Percentiles rank a stretch among this genome's conserved stretches.
phyloP scores from a whole-genome alignment of 2,113 vertebrate species.

The Helogale parvula region DNA sequence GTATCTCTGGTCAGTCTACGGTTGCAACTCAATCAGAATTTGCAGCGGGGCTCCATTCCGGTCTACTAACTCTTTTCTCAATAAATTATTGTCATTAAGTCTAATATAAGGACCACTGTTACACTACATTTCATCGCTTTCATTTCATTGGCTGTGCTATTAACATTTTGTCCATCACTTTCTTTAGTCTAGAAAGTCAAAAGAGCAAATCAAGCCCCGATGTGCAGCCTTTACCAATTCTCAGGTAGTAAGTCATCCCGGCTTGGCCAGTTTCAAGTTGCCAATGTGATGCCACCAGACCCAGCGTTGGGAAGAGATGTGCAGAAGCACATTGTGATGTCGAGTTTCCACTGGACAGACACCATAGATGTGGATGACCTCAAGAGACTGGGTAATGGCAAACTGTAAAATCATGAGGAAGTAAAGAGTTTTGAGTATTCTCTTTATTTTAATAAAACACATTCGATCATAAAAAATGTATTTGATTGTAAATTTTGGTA shows the following conservation, averaged over 20 bases:
- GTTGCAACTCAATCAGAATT: background rate
- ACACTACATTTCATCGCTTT: background rate
- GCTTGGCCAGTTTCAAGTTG: background rate
- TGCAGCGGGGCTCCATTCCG: background rate
- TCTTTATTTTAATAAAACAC: background rate
- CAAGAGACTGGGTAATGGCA: background rate
- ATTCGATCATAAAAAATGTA: background rate
- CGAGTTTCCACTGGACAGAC: background rate
- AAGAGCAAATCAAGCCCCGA: background rate
- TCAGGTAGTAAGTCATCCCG: background rate
- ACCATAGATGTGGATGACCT: background rate
- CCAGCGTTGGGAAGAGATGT: background rate
- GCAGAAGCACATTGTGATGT: background rate
- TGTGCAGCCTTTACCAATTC: background rate
- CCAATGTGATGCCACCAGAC: too few relatives aligned
- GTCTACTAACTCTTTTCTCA: background rate
- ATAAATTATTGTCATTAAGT: background rate
- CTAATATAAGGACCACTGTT: background rate
- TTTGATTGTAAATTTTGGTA: background rate
- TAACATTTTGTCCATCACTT: background rate
- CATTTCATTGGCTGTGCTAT: background rate
- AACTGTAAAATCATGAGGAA: background rate
- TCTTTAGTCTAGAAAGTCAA: background rate
- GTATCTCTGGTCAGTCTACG: background rate
- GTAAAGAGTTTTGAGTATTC: background rate